A percentile compares a stretch with the other conserved stretches of the same genome.
Conservation (phyloP, 2,888 invertebrate species). For the Phaedon cochleariae region DNA sequence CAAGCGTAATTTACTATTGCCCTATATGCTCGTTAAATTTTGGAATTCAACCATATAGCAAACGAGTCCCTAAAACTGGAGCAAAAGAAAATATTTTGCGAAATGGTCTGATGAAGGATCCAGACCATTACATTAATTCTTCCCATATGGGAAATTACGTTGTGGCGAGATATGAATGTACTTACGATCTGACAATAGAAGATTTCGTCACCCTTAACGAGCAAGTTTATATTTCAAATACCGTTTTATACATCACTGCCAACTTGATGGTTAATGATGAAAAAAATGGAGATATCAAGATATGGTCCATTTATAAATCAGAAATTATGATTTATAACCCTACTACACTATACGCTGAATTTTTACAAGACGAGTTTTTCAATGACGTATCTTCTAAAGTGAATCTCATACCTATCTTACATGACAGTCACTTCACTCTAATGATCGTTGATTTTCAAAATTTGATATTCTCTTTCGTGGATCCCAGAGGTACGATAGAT, state of each 20-base stretch:
- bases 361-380: neutral
- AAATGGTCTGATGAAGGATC: neutral
- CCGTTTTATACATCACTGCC: neutral
- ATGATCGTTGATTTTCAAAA: too few relatives aligned
- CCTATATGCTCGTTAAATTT: conserved; percentile 3
- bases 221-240: neutral
- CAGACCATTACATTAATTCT: neutral
- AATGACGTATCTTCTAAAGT: neutral
- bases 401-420: neutral
- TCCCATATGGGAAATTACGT: too few relatives aligned
- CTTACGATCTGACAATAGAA: too few relatives aligned
- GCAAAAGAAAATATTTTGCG: too few relatives aligned
- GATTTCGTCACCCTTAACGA: too few relatives aligned
- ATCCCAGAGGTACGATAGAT: too few relatives aligned
- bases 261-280: neutral
- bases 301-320: conserved; percentile 4
- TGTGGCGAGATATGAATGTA: conserved; percentile 1
- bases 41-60: too few relatives aligned
- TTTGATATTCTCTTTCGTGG: too few relatives aligned
- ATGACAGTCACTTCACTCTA: too few relatives aligned
- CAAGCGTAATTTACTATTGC: neutral
- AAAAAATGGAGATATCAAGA: neutral
- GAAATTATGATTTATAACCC: neutral
- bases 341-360: neutral
- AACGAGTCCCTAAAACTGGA: too few relatives aligned